Conservation (phyloP, 1,140 invertebrate genomes). For the Zaprionus nigranus region DNA sequence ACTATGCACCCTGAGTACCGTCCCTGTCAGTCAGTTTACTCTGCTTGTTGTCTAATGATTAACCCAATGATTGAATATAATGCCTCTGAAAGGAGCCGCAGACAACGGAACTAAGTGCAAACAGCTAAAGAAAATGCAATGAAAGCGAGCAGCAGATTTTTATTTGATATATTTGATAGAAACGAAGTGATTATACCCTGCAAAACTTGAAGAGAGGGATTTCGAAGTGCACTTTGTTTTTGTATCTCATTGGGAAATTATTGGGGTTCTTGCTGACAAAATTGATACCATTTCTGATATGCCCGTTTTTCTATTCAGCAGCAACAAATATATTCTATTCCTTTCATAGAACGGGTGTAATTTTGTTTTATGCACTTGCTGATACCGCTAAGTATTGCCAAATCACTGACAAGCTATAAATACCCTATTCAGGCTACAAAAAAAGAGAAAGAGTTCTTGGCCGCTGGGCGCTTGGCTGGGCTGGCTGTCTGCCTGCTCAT, state of each 20-base stretch:
- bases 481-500: conserved; percentile 55
- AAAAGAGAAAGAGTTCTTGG: conserved; percentile 29
- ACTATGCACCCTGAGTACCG: neutral
- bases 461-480: neutral
- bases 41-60: conserved; percentile 61
- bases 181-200: conserved; percentile 40
- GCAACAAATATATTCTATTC: neutral
- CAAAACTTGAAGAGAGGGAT: neutral
- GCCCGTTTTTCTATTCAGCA: neutral
- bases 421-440: conserved; percentile 14
- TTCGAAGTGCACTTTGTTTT: neutral
- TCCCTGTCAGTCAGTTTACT: conserved; percentile 26
- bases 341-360: neutral
- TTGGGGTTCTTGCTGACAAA: neutral
- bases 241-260: no score
- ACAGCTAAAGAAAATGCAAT: conserved; percentile 51
- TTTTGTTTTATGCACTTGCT: conserved; percentile 2
- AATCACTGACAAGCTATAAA: conserved; percentile 29
- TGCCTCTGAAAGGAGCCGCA: conserved; percentile 51
- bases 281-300: neutral
- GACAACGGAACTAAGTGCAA: conserved; percentile 54
- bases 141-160: neutral
- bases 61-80: conserved; percentile 72
- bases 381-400: conserved; percentile 12
- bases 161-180: conserved; percentile 1